Percentiles rank a stretch among this genome's conserved stretches.
These are phyloP conservation scores for Drosophila mayaguana DNA, from an alignment of 2,888 invertebrate species.

Conservation along the genomic window DNA sequence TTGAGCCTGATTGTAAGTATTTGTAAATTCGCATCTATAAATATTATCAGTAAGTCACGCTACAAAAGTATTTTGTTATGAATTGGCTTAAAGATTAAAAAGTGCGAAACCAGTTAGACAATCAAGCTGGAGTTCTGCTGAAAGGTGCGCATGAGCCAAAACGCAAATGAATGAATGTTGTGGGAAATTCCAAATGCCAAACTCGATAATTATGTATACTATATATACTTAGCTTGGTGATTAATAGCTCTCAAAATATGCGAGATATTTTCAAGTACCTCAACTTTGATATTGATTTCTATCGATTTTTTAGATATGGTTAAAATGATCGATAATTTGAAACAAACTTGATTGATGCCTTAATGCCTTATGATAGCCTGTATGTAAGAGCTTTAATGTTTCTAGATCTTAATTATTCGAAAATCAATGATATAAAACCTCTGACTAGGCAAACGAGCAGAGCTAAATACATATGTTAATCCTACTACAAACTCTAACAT, in stretches of 20 bases:
- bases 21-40: constrained; percentile 5
- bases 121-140: not conserved
- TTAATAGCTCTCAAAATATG: not conserved
- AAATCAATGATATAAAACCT: too few relatives aligned
- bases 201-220: too few relatives aligned
- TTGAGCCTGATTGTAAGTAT: not conserved
- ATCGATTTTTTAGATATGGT: not conserved
- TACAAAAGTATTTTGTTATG: not conserved
- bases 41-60: not conserved
- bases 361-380: not conserved
- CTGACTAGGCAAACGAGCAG: too few relatives aligned
- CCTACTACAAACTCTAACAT: too few relatives aligned
- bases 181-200: not conserved
- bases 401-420: too few relatives aligned
- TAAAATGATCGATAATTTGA: not conserved
- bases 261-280: not conserved
- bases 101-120: not conserved
- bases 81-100: not conserved
- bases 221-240: not conserved
- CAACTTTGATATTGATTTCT: not conserved
- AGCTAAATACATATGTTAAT: too few relatives aligned
- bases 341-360: not conserved
- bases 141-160: not conserved
- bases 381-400: too few relatives aligned
- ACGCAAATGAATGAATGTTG: not conserved